These are phyloP conservation scores for Dolichomitus sp. DNA, from an alignment of 2,888 invertebrate species.

Conservation along the genomic window DNA sequence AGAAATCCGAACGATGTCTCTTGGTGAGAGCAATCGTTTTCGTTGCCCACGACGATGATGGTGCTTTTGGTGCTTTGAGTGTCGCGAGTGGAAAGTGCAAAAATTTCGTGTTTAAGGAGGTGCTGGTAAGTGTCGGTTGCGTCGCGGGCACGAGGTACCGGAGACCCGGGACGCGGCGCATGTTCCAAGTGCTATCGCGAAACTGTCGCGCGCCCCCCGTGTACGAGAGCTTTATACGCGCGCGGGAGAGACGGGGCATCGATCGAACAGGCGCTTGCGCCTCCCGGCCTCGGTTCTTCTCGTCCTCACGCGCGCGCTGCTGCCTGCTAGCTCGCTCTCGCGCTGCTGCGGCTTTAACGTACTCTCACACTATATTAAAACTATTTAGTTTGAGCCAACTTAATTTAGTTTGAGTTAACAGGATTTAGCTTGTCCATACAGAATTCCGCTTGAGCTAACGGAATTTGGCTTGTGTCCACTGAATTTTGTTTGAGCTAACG, in stretches of 20 bases:
- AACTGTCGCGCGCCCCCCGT: slow-evolving; percentile 84
- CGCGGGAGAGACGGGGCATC: slow-evolving; percentile 80
- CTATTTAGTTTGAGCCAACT: slow-evolving; percentile 2
- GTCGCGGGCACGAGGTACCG: slow-evolving; percentile 66
- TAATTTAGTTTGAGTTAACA: background rate
- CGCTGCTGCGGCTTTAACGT: slow-evolving; percentile 7
- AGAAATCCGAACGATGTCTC: background rate
- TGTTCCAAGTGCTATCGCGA: slow-evolving; percentile 83
- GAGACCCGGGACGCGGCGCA: slow-evolving; percentile 78
- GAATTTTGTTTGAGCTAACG: background rate
- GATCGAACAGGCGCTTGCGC: slow-evolving; percentile 85
- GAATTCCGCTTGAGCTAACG: background rate
- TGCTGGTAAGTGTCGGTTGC: slow-evolving; percentile 43
- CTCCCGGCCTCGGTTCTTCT: slow-evolving; percentile 65
- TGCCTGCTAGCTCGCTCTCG: slow-evolving; percentile 47
- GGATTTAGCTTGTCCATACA: background rate
- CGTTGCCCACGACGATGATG: background rate
- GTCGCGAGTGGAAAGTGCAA: slow-evolving; percentile 33
- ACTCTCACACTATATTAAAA: slow-evolving; percentile 6
- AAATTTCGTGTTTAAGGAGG: slow-evolving; percentile 37
- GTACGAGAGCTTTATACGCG: slow-evolving; percentile 84
- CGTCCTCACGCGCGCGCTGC: slow-evolving; percentile 48
- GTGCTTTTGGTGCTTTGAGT: slow-evolving; percentile 1
- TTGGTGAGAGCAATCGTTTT: background rate
- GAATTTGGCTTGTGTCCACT: too few relatives aligned